Evolutionary conservation across 2,888 invertebrate species (phyloP), one percentile per base, ranked within the genome.

Genomic region (Aleiodes leptofemur): DNA sequence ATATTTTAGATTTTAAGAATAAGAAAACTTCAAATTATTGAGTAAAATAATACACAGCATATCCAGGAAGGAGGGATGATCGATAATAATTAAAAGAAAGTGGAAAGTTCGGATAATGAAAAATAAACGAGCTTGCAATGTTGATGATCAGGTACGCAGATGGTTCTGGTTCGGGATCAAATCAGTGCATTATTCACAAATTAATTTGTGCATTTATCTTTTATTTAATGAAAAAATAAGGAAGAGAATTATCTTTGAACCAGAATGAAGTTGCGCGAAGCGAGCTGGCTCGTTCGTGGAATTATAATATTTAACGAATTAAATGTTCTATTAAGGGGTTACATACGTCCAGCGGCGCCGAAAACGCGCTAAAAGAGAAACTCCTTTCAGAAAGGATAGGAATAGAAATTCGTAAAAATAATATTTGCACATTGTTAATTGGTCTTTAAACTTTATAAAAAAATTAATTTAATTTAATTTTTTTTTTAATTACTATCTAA

Each of bases 201-300:
- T 57, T 57, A 23, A 8, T 29, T 56, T 16, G 56, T 9, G 2
- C 3, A 57, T 31, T 57, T 57, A 31, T 29, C n/a, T 31, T 57
- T 57, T 34, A 34, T 34, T 34, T 4, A 0, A 57, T 57, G 29
- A 31, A 13, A 0, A 31, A 6, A 31, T 8, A 9, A 23, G 66
- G 55, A 43, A 23, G 16, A 55, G 23, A 61, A 69, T 73, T 69
- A 51, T 73, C 56, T 50, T 57, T 64, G 55, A 69, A 56, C 34
- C 31, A 38, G 55, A 51, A 55, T 43, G 38, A 16, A 61, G 61
- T 71, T 70, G 50, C 61, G 72, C 61, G 72, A 61, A 74, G 72
- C 76, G 73, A 77, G 73, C 74, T 71, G 72, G 68, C 76, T 78
- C 77, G 74, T 76, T 76, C 61, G 73, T 66, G 70, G 76, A 77